These are phyloP conservation scores for Notolabrus celidotus DNA, from an alignment of 2,797 vertebrate species.

Conservation along the genomic window DNA sequence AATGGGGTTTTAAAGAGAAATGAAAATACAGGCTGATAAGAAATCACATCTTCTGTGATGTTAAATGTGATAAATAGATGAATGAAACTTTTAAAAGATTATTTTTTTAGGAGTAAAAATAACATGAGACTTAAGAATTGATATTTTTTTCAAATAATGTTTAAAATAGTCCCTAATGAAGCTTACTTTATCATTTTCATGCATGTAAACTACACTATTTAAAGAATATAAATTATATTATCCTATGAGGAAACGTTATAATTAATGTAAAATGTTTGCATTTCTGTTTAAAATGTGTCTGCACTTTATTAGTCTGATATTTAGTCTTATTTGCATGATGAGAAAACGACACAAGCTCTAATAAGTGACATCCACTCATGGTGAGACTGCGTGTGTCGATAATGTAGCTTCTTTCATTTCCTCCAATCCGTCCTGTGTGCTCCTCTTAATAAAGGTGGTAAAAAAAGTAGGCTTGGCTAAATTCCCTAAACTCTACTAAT, in stretches of 20 bases:
- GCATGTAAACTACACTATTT: not conserved
- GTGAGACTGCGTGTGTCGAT: constrained; percentile 23
- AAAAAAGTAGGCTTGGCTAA: constrained; percentile 73
- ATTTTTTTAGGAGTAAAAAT: no score
- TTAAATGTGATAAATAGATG: no score
- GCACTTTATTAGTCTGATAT: not conserved
- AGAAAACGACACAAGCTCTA: constrained; percentile 6
- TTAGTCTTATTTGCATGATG: constrained; percentile 8
- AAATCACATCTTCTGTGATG: no score
- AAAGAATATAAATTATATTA: not conserved
- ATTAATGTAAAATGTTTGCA: not conserved
- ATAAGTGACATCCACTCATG: constrained; percentile 18
- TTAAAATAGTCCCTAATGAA: no score
- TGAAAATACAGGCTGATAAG: no score
- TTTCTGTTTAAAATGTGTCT: not conserved
- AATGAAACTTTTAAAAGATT: no score
- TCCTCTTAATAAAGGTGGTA: constrained; percentile 32
- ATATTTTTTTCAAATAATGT: no score
- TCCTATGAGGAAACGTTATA: no score
- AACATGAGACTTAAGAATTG: no score
- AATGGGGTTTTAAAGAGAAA: no score
- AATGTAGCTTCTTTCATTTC: constrained; percentile 22
- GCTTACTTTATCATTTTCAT: no score
- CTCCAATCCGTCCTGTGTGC: constrained; percentile 41
- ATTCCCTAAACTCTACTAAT: constrained; percentile 77